Base-by-base conservation (phyloP, 2,888 invertebrate genomes). In the Agrenia bidenticulata region DNA sequence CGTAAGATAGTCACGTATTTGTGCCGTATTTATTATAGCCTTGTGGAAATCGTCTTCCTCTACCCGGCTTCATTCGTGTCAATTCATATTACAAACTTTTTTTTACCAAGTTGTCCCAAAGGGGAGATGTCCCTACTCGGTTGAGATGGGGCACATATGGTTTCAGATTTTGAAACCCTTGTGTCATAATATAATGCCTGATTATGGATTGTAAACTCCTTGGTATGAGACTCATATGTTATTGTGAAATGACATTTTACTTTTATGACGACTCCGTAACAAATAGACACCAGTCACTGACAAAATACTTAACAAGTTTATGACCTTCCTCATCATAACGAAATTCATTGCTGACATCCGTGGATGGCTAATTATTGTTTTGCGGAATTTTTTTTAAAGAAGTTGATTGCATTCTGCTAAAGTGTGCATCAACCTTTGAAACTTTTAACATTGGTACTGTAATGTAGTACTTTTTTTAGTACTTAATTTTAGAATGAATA, bases 121-220 rank as follows among this genome's bases (percentile, higher is more conserved):
- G 45, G 45, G 45, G 5, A 45, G 45, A 19, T n/a, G n/a, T 15
- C 19, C n/a, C 5, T 45, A 45, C 45, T 45, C 15, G 4, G 45
- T 11, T 45, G 15, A 5, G 45, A 19, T n/a, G n/a, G 19, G 45
- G 4, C 45, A 45, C 45, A 45, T 15, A 45, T 45, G 45, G 45
- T 45, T 45, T 45, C 4, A n/a, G n/a, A 45, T 45, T 45, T 21
- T 51, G 51, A 51, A 24, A 51, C 51, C 51, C 51, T 51, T 51
- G 51, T 7, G 15, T 45, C 5, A 45, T 45, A 24, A 23, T 15
- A 51, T 11, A 51, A 51, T 51, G 51, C 23, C 23, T 51, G 51
- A 51, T 51, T 51, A 51, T 51, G 51, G 24, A 51, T 51, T 51
- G 51, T 51, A 51, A 24, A 23, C 21, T 51, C 51, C 19, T 5